Conservation (phyloP, 2,888 invertebrate species). For the Ethmia dodecea region DNA sequence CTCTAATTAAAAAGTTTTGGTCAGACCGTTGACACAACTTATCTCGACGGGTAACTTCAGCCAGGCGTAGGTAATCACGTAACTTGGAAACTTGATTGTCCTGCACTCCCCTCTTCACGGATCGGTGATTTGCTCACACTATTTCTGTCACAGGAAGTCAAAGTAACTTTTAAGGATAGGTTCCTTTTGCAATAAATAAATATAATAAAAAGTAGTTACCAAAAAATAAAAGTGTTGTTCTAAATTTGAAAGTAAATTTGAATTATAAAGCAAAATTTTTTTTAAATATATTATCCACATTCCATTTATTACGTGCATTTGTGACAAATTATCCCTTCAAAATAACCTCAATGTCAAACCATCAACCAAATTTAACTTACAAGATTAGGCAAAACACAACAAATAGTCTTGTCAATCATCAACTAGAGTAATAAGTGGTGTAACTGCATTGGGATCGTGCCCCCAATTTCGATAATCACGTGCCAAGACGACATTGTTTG, state of each 20-base stretch:
- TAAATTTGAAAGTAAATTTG: too few species aligned
- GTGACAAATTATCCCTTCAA: too few species aligned
- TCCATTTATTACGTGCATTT: too few species aligned
- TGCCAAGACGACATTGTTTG: constrained; percentile 48
- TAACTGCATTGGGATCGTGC: constrained; percentile 60
- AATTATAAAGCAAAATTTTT: too few species aligned
- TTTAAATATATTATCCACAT: too few species aligned
- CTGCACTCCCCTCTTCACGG: constrained; percentile 36
- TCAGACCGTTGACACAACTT: too few species aligned
- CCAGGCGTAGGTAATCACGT: constrained; percentile 23
- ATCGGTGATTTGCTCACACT: constrained; percentile 29
- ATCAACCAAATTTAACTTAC: too few species aligned
- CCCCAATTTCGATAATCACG: constrained; percentile 62
- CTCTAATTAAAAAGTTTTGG: not conserved
- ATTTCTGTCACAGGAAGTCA: constrained; percentile 32
- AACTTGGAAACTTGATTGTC: constrained; percentile 31
- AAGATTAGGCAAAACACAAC: constrained; percentile 29
- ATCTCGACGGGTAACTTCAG: too few species aligned
- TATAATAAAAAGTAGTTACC: too few species aligned
- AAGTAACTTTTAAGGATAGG: constrained; percentile 15
- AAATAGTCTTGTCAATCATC: constrained; percentile 52
- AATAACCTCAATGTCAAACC: too few species aligned
- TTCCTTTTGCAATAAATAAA: too few species aligned
- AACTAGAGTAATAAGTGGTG: constrained; percentile 48
- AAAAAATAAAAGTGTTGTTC: too few species aligned